Conservation (phyloP, 2,113 vertebrate genomes). For the Ochotona curzoniae region DNA sequence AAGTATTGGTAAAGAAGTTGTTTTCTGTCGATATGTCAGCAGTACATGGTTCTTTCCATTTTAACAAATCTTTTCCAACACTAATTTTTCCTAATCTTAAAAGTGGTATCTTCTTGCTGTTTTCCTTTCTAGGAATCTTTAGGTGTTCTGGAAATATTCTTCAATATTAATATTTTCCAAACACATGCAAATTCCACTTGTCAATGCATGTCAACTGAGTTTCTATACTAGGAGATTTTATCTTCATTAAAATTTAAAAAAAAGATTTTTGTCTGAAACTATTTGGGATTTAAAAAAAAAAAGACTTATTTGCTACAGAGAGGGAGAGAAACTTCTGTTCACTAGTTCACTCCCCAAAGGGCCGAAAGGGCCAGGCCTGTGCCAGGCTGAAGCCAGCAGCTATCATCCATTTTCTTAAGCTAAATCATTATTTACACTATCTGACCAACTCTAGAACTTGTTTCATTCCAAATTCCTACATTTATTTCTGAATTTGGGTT, state of each 20-base stretch:
- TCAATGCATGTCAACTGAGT: not conserved
- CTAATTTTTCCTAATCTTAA: not conserved
- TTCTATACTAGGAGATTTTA: not conserved
- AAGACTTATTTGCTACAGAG: too few species aligned
- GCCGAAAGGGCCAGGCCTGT: too few species aligned
- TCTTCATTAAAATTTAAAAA: not conserved
- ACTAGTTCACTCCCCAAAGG: too few species aligned
- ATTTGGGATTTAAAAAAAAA: not conserved
- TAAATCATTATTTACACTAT: not conserved
- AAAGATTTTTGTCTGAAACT: not conserved
- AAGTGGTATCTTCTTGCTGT: not conserved
- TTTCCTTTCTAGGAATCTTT: slow-evolving; percentile 1
- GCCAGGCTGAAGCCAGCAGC: not conserved
- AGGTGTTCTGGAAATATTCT: not conserved
- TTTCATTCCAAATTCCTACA: slow-evolving; percentile 8
- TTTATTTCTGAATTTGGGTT: slow-evolving; percentile 16
- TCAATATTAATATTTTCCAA: not conserved
- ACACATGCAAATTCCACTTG: not conserved
- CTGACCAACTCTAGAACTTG: not conserved
- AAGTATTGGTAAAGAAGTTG: not conserved
- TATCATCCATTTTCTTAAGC: slow-evolving; percentile 2
- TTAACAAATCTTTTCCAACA: not conserved
- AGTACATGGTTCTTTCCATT: not conserved
- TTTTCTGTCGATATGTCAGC: not conserved
- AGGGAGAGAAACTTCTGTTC: too few species aligned